Conservation (phyloP, 2,797 vertebrate species). For the Notolabrus celidotus region DNA sequence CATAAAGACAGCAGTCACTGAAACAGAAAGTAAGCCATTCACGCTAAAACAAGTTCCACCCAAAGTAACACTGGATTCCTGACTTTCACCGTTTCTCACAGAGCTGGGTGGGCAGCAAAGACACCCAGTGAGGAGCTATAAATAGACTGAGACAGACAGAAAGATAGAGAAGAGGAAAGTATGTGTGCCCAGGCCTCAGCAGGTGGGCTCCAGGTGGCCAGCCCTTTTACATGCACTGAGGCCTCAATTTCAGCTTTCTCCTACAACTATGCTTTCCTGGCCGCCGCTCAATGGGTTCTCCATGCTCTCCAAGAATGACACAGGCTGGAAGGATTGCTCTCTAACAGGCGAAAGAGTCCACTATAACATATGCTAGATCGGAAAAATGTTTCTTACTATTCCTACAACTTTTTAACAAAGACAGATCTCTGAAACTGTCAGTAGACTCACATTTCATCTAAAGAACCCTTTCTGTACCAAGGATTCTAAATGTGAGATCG, state of each 20-base stretch:
- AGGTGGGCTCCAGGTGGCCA: slow-evolving; percentile 74
- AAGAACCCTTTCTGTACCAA: not conserved
- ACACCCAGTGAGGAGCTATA: slow-evolving; percentile 62
- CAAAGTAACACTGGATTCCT: slow-evolving; percentile 48
- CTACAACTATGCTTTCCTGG: slow-evolving; percentile 56
- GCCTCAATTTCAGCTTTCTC: slow-evolving; percentile 46
- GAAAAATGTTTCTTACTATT: slow-evolving; percentile 18
- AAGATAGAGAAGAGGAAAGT: slow-evolving; percentile 58
- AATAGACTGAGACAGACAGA: slow-evolving; percentile 76
- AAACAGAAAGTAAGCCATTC: slow-evolving; percentile 36
- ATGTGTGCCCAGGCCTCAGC: slow-evolving; percentile 28
- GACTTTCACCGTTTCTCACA: slow-evolving; percentile 46
- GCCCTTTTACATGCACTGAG: slow-evolving; percentile 35
- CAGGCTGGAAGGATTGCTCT: slow-evolving; percentile 52
- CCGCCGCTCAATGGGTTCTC: slow-evolving; percentile 56
- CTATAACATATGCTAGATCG: slow-evolving; percentile 26
- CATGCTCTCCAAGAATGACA: slow-evolving; percentile 68
- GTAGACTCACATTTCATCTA: not conserved
- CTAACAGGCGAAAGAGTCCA: slow-evolving; percentile 4
- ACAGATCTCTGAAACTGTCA: not conserved
- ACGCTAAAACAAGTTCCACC: slow-evolving; percentile 16
- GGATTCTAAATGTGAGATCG: not conserved
- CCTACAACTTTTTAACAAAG: not conserved
- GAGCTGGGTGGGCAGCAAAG: slow-evolving; percentile 49
- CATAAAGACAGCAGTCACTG: slow-evolving; percentile 4